Conservation (phyloP, 2,113 vertebrate genomes). For the Lanius collurio region DNA sequence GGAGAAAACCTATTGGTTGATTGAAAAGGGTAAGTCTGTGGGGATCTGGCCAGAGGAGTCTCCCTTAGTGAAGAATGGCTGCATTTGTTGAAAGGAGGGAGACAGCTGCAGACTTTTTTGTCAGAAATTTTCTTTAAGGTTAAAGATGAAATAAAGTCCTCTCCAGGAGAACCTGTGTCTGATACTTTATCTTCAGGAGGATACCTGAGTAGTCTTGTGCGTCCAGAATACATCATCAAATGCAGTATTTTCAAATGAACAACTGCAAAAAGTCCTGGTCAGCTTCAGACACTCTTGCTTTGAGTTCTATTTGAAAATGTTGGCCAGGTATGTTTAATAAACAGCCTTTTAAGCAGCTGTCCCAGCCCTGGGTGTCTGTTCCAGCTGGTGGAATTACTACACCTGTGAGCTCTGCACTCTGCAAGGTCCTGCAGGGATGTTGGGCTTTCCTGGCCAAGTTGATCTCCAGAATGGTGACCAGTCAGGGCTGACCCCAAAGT, state of each 20-base stretch:
- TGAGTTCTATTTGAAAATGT: neutral
- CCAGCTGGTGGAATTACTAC: neutral
- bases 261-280: neutral
- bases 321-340: neutral
- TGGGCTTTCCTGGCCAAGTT: rapidly evolving
- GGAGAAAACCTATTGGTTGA: neutral
- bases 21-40: neutral
- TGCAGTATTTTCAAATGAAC: neutral
- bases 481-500: neutral
- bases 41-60: neutral
- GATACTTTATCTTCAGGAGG: neutral
- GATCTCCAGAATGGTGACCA: neutral
- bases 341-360: neutral
- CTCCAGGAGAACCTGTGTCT: neutral
- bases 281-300: neutral
- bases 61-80: neutral
- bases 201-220: neutral
- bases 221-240: neutral
- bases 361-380: neutral
- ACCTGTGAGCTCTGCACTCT: neutral
- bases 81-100: neutral
- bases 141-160: neutral
- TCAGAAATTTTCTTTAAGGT: neutral
- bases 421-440: rapidly evolving
- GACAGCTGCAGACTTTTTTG: neutral